phyloP scores from a whole-genome alignment of 2,797 vertebrate species.

The Danio tinwini region DNA sequence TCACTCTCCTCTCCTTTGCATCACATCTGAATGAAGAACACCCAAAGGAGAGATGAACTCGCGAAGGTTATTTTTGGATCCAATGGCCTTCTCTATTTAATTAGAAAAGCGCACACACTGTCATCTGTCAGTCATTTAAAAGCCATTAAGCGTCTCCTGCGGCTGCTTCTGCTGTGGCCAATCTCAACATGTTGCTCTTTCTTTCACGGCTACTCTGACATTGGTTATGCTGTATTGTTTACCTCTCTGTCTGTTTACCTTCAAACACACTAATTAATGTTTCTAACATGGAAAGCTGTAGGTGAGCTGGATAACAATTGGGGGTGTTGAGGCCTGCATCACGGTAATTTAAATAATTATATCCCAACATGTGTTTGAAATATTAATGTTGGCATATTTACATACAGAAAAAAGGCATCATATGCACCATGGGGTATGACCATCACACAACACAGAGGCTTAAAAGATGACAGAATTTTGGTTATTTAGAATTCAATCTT shows the following conservation, averaged over 20 bases:
- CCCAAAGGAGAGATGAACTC: slow-evolving; percentile 9
- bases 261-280: slow-evolving; percentile 46
- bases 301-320: slow-evolving; percentile 22
- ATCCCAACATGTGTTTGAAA: slow-evolving; percentile 30
- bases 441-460: too few species aligned
- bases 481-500: not conserved
- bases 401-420: not conserved
- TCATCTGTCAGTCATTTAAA: slow-evolving; percentile 52
- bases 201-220: slow-evolving; percentile 12
- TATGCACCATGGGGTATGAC: too few species aligned
- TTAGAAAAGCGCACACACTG: slow-evolving; percentile 35
- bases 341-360: not conserved
- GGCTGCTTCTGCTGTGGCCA: slow-evolving; percentile 37
- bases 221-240: slow-evolving; percentile 39
- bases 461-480: too few species aligned
- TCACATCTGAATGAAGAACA: slow-evolving; percentile 27
- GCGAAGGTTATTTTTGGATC: slow-evolving; percentile 37
- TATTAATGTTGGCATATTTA: slow-evolving; percentile 23
- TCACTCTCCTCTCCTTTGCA: not conserved
- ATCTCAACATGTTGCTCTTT: slow-evolving; percentile 44
- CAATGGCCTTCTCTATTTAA: slow-evolving; percentile 45
- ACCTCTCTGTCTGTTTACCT: slow-evolving; percentile 35
- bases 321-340: not conserved
- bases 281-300: slow-evolving; percentile 35
- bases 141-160: slow-evolving; percentile 46